A percentile compares a stretch with the other conserved stretches of the same genome.
Evolutionary conservation across 2,797 vertebrate genomes (phyloP).

Genomic region (Echiichthys vipera): DNA sequence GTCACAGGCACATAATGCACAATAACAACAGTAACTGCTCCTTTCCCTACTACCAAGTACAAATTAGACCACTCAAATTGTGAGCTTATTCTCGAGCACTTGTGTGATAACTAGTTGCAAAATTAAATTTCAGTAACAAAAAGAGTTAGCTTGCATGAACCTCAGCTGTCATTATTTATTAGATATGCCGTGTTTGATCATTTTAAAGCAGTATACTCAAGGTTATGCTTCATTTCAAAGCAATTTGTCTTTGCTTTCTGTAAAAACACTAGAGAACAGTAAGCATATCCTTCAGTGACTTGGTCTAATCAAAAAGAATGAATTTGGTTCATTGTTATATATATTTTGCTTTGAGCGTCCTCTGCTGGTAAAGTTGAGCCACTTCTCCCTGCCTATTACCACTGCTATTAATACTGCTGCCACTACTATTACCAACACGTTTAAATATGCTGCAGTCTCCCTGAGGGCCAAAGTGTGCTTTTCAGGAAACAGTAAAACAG

Average conservation of each 20-base stretch:
- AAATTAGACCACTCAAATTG: not conserved
- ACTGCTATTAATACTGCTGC: not conserved
- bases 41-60: not conserved
- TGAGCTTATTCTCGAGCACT: fast-evolving
- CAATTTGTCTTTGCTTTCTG: not conserved
- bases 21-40: not conserved
- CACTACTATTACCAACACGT: not conserved
- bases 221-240: not conserved
- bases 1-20: not conserved
- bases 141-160: not conserved
- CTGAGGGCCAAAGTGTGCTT: not conserved
- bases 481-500: not conserved
- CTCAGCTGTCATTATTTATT: not conserved
- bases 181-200: not conserved
- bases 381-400: too few relatives aligned
- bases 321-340: not conserved
- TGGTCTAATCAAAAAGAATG: not conserved
- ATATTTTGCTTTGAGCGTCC: conserved; percentile 32
- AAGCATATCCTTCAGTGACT: not conserved
- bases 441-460: not conserved
- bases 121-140: not conserved
- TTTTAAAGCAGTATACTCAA: not conserved
- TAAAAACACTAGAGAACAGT: not conserved
- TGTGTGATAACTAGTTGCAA: not conserved
- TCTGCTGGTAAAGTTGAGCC: conserved; percentile 28